Evolutionary conservation across 2,113 vertebrate genomes (phyloP).

Genomic region (Protobothrops flavoviridis): DNA sequence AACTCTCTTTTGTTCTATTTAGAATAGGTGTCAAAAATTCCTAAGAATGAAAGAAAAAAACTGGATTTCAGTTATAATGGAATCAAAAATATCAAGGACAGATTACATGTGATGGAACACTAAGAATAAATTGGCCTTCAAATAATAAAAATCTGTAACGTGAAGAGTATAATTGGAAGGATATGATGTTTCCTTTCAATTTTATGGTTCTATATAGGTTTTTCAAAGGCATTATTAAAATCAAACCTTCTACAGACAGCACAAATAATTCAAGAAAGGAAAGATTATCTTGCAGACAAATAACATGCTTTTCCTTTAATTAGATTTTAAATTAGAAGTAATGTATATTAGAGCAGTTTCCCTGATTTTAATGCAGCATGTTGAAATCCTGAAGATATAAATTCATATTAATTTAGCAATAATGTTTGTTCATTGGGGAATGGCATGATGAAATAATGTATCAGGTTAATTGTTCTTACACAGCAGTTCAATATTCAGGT

Average conservation of each 20-base stretch:
- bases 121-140: not conserved
- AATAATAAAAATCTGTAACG: not conserved
- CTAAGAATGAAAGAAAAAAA: not conserved
- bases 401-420: slow-evolving; percentile 40
- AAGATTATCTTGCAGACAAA: not conserved
- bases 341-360: not conserved
- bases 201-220: not conserved
- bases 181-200: not conserved
- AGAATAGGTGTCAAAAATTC: not conserved
- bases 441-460: not conserved
- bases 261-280: not conserved
- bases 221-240: not conserved
- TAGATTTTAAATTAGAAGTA: slow-evolving; percentile 13
- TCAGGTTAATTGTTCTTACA: slow-evolving; percentile 48
- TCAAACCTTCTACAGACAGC: not conserved
- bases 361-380: slow-evolving; percentile 1
- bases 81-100: not conserved
- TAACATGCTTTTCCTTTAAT: slow-evolving; percentile 9
- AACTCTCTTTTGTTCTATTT: not conserved
- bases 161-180: not conserved
- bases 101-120: not conserved
- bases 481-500: slow-evolving; percentile 66
- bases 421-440: not conserved
- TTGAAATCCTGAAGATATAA: not conserved
- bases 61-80: not conserved